These are phyloP conservation scores for Bombus terrestris DNA, from an alignment of 1,140 invertebrate genomes.

Conservation along the genomic window DNA sequence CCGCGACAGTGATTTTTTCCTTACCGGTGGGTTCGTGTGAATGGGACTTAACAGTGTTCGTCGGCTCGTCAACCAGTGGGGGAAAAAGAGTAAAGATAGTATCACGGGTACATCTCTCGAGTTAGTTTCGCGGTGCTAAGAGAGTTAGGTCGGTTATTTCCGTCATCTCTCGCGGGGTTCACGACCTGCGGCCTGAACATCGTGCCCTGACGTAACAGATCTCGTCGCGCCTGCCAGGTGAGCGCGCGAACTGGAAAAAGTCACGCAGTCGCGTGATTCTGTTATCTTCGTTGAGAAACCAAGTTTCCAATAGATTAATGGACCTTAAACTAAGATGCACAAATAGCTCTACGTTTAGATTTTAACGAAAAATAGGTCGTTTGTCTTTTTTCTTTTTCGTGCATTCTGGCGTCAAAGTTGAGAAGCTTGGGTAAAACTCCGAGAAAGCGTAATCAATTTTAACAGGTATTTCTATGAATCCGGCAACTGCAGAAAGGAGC, in stretches of 20 bases:
- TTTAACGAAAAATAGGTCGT: too few relatives aligned
- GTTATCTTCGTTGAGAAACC: background rate
- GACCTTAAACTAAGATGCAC: too few relatives aligned
- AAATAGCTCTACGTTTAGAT: too few relatives aligned
- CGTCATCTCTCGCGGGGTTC: slow-evolving; percentile 67
- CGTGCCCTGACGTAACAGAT: slow-evolving; percentile 51
- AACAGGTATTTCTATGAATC: background rate
- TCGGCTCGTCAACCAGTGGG: slow-evolving; percentile 34
- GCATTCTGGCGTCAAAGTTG: too few relatives aligned
- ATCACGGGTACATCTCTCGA: slow-evolving; percentile 62
- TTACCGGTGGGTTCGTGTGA: slow-evolving; percentile 33
- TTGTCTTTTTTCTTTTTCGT: too few relatives aligned
- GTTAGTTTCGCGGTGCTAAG: slow-evolving; percentile 63
- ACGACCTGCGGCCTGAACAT: slow-evolving; percentile 61
- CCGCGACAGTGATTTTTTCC: background rate
- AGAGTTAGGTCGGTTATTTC: slow-evolving; percentile 70
- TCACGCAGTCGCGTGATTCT: slow-evolving; percentile 9
- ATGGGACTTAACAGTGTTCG: slow-evolving; percentile 55
- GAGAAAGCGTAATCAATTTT: too few relatives aligned
- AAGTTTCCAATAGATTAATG: too few relatives aligned
- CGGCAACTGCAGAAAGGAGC: background rate
- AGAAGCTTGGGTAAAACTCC: too few relatives aligned
- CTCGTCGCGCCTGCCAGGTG: slow-evolving; percentile 44
- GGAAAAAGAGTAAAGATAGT: slow-evolving; percentile 70
- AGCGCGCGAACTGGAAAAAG: slow-evolving; percentile 30